phyloP scores from a whole-genome alignment of 2,888 invertebrate genomes.

The Ephialtes manifestator region DNA sequence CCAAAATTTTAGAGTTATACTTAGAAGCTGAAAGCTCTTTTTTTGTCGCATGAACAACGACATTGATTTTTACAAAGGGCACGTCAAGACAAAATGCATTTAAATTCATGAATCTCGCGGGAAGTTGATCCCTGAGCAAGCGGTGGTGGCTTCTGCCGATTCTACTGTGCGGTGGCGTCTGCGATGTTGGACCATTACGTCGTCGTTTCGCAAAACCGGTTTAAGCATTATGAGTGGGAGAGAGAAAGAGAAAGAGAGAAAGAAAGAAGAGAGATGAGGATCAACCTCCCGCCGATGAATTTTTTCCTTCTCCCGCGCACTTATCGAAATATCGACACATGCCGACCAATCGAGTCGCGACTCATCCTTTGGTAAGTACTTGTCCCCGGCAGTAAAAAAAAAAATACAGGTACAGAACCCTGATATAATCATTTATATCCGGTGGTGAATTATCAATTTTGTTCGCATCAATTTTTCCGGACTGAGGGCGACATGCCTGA shows the following conservation, averaged over 20 bases:
- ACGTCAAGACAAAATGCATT: constrained; percentile 67
- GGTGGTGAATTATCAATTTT: constrained; percentile 81
- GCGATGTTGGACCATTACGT: constrained; percentile 73
- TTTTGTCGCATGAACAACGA: neutral
- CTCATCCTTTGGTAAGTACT: constrained; percentile 16
- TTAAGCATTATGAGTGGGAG: constrained; percentile 63
- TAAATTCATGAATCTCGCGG: constrained; percentile 75
- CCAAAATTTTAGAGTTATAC: neutral
- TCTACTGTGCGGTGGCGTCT: constrained; percentile 59
- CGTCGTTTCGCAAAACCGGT: constrained; percentile 79
- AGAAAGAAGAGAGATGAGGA: constrained; percentile 42
- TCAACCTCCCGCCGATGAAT: constrained; percentile 42
- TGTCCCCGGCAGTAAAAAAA: neutral
- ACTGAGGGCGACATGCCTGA: constrained; percentile 77
- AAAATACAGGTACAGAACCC: constrained; percentile 39
- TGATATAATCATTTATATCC: constrained; percentile 80
- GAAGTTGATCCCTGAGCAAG: constrained; percentile 69
- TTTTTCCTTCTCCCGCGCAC: constrained; percentile 36
- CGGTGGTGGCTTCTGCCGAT: constrained; percentile 65
- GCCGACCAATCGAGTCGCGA: constrained; percentile 52
- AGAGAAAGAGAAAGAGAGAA: constrained; percentile 48
- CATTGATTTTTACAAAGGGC: constrained; percentile 10
- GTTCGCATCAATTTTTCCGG: constrained; percentile 78
- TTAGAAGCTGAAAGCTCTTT: neutral
- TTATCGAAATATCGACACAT: constrained; percentile 66